These are phyloP conservation scores for Dermolepida albohirtum DNA, from an alignment of 2,888 invertebrate genomes.

Conservation along the genomic window DNA sequence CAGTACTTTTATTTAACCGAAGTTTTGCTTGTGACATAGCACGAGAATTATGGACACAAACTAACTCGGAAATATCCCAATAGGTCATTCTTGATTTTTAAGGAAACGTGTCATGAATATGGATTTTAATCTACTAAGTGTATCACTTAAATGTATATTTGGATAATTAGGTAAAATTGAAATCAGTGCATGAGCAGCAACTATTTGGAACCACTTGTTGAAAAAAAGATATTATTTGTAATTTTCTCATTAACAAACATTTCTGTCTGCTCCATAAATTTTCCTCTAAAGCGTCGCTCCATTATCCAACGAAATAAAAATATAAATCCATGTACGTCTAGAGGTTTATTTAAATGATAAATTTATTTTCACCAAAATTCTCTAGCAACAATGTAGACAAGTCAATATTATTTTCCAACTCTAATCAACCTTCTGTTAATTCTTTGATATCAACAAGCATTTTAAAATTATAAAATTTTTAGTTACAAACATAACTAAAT, in stretches of 20 bases:
- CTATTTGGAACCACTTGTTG: slow-evolving; percentile 97
- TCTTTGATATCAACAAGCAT: slow-evolving; percentile 92
- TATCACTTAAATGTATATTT: slow-evolving; percentile 91
- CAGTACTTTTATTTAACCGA: slow-evolving; percentile 83
- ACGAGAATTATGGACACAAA: slow-evolving; percentile 97
- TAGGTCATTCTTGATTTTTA: slow-evolving; percentile 98
- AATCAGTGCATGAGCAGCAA: slow-evolving; percentile 93
- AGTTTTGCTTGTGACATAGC: slow-evolving; percentile 91
- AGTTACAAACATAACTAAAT: slow-evolving; percentile 25
- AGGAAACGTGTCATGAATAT: slow-evolving; percentile 94
- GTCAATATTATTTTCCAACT: slow-evolving; percentile 97
- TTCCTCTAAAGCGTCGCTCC: slow-evolving; percentile 89
- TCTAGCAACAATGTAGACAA: slow-evolving; percentile 92
- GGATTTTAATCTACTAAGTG: slow-evolving; percentile 89
- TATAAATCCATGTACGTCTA: slow-evolving; percentile 96
- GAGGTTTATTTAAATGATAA: slow-evolving; percentile 93
- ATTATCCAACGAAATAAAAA: slow-evolving; percentile 98
- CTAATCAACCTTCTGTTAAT: slow-evolving; percentile 94
- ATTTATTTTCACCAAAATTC: slow-evolving; percentile 98
- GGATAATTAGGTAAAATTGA: slow-evolving; percentile 95
- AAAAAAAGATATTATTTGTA: slow-evolving; percentile 95
- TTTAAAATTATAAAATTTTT: slow-evolving; percentile 50
- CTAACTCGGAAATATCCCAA: slow-evolving; percentile 95
- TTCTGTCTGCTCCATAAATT: slow-evolving; percentile 91
- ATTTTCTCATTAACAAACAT: slow-evolving; percentile 92